These are phyloP conservation scores for Anguilla obscura DNA, from an alignment of 2,797 vertebrate species.

Conservation along the genomic window DNA sequence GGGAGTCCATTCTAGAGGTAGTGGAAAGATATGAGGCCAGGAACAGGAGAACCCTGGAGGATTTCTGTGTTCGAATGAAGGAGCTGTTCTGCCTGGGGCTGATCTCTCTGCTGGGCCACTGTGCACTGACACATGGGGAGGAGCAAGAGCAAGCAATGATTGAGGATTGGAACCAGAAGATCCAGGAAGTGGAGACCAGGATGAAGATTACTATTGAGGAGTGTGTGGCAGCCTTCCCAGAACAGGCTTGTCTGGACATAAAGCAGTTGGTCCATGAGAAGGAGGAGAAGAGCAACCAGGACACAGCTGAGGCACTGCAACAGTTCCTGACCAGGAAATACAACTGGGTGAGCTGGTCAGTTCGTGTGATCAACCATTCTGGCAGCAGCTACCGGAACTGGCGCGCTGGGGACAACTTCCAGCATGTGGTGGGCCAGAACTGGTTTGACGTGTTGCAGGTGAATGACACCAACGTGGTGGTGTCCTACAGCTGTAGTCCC, in stretches of 20 bases:
- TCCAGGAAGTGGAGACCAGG: slow-evolving; percentile 67
- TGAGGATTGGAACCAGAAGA: slow-evolving; percentile 67
- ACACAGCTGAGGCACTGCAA: slow-evolving; percentile 56
- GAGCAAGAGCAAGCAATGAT: slow-evolving; percentile 68
- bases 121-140: slow-evolving; percentile 62
- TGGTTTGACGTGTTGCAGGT: slow-evolving; percentile 71
- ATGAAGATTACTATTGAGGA: slow-evolving; percentile 70
- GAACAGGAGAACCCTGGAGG: slow-evolving; percentile 71
- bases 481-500: slow-evolving; percentile 68
- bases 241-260: slow-evolving; percentile 66
- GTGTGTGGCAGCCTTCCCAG: slow-evolving; percentile 66
- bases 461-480: slow-evolving; percentile 67
- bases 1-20: slow-evolving; percentile 67
- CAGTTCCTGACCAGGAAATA: slow-evolving; percentile 71
- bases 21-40: slow-evolving; percentile 69
- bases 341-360: slow-evolving; percentile 76
- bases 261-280: slow-evolving; percentile 65
- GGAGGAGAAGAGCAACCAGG: slow-evolving; percentile 54
- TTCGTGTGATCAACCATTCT: slow-evolving; percentile 70
- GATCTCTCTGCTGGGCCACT: slow-evolving; percentile 71
- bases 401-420: slow-evolving; percentile 72
- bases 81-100: slow-evolving; percentile 76
- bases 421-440: slow-evolving; percentile 64
- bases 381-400: slow-evolving; percentile 68
- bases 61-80: slow-evolving; percentile 76